Evolutionary conservation across 2,888 invertebrate genomes (phyloP).

Genomic region (Oscheius onirici): DNA sequence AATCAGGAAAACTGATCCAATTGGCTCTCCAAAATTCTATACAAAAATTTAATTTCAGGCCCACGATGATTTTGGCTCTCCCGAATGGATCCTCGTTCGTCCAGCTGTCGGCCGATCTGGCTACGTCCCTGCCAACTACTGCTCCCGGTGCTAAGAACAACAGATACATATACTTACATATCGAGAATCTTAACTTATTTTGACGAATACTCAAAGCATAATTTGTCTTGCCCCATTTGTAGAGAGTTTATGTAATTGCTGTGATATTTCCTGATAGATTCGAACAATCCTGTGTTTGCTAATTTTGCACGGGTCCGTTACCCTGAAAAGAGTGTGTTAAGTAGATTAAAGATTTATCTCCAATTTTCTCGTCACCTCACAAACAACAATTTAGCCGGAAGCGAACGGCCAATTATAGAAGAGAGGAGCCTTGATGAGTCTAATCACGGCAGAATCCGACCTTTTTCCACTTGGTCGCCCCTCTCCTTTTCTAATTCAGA

Average conservation of each 20-base stretch:
- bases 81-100: constrained; percentile 61
- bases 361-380: background rate
- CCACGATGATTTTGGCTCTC: constrained; percentile 62
- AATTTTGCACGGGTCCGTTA: background rate
- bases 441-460: background rate
- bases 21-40: background rate
- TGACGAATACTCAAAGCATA: background rate
- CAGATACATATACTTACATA: background rate
- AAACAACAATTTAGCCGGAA: background rate
- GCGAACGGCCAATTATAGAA: background rate
- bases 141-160: constrained; percentile 31
- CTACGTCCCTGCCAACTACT: constrained; percentile 62
- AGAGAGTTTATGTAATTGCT: background rate
- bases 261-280: background rate
- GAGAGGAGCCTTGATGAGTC: background rate
- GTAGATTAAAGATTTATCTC: background rate
- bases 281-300: background rate
- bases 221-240: background rate
- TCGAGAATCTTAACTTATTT: background rate
- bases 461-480: too few relatives aligned
- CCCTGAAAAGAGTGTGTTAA: too few relatives aligned
- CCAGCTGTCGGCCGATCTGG: constrained; percentile 42
- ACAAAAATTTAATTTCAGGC: constrained; percentile 21
- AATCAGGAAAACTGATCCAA: background rate
- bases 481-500: too few relatives aligned